These are phyloP conservation scores for Fregata magnificens DNA, from an alignment of 2,113 vertebrate genomes.

Conservation along the genomic window DNA sequence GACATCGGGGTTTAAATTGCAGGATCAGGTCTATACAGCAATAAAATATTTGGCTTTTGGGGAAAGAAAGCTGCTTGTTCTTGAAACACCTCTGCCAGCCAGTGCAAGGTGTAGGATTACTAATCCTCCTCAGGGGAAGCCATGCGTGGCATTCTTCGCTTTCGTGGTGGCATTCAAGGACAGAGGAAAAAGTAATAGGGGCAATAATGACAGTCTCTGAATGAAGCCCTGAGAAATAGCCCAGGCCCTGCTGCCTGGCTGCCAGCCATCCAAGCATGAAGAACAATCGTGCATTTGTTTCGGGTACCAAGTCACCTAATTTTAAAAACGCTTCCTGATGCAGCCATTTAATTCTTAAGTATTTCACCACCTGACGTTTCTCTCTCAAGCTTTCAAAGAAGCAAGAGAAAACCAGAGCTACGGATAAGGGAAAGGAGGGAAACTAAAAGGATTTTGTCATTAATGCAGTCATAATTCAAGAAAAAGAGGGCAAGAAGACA, in stretches of 20 bases:
- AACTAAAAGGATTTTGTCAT: background rate
- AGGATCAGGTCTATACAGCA: background rate
- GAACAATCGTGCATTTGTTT: constrained; percentile 43
- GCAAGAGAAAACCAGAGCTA: background rate
- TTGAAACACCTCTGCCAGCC: constrained; percentile 12
- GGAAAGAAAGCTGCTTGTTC: background rate
- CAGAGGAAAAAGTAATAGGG: background rate
- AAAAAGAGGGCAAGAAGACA: background rate
- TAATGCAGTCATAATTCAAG: background rate
- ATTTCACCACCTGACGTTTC: constrained; percentile 1
- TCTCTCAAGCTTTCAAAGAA: background rate
- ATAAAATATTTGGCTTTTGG: background rate
- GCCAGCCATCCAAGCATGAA: constrained; percentile 25
- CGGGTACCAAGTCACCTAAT: constrained; percentile 24
- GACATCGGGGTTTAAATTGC: background rate
- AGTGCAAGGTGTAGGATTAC: constrained; percentile 39
- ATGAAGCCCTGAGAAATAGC: constrained; percentile 17
- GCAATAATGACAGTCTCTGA: constrained; percentile 26
- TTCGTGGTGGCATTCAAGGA: constrained; percentile 14
- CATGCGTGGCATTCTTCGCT: constrained; percentile 52
- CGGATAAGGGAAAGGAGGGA: background rate
- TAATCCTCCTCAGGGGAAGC: constrained; percentile 37
- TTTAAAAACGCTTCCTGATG: constrained; percentile 29
- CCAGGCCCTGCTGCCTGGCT: background rate
- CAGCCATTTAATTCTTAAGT: constrained; percentile 15